phyloP scores from a whole-genome alignment of 2,888 invertebrate genomes.

The Oscheius sp. region DNA sequence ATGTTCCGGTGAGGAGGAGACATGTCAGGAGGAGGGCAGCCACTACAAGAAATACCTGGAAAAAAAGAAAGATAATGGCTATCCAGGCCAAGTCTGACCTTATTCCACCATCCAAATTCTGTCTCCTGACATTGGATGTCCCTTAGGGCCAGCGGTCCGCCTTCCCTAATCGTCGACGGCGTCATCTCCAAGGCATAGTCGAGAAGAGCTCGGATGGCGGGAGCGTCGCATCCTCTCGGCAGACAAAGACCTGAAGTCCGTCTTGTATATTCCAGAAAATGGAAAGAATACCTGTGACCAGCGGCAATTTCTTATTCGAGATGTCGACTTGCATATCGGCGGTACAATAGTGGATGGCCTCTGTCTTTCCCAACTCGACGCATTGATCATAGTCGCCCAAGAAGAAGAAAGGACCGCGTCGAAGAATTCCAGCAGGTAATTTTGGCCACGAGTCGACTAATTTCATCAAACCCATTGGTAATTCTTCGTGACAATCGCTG shows the following conservation, averaged over 20 bases:
- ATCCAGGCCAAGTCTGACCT: background rate
- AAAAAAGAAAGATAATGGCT: background rate
- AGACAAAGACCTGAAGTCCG: background rate
- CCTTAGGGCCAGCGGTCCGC: background rate
- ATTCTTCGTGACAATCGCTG: background rate
- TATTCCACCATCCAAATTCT: background rate
- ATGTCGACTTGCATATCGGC: background rate
- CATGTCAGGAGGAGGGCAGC: background rate
- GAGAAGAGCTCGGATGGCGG: background rate
- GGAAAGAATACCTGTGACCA: background rate
- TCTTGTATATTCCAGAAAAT: too few species aligned
- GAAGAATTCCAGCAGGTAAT: slow-evolving; percentile 44
- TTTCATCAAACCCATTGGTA: slow-evolving; percentile 10
- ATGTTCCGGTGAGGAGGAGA: slow-evolving; percentile 10
- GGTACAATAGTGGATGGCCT: slow-evolving; percentile 16
- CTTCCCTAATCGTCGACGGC: background rate
- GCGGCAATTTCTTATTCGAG: background rate
- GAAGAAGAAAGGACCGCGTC: slow-evolving; percentile 59
- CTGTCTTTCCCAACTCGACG: slow-evolving; percentile 1
- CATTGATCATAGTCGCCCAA: slow-evolving; percentile 60
- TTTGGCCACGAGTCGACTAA: slow-evolving; percentile 51
- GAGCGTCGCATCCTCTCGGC: background rate
- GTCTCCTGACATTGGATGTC: slow-evolving; percentile 3
- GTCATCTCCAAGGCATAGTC: background rate
- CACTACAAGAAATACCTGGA: background rate